These are phyloP conservation scores for Rotaria macrura DNA, from an alignment of 2,888 invertebrate genomes.

Conservation along the genomic window DNA sequence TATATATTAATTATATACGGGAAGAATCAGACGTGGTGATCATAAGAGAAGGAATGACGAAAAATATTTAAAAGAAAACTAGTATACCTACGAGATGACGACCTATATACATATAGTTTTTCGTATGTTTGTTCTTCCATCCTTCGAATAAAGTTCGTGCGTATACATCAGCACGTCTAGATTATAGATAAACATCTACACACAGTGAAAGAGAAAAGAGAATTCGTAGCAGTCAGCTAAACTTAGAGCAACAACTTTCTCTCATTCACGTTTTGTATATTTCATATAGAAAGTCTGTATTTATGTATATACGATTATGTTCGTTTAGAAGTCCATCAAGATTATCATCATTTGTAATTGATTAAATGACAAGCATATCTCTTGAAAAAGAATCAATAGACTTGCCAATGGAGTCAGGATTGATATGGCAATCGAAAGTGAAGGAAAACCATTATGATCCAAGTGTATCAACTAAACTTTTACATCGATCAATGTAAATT, in stretches of 20 bases:
- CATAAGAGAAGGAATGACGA: too few relatives aligned
- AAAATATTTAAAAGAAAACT: too few relatives aligned
- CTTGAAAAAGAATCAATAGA: not conserved
- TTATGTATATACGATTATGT: not conserved
- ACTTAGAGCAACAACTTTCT: not conserved
- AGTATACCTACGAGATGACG: too few relatives aligned
- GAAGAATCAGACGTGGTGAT: too few relatives aligned
- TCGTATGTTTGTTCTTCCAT: too few relatives aligned
- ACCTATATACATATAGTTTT: too few relatives aligned
- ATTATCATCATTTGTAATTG: not conserved
- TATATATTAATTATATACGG: too few relatives aligned
- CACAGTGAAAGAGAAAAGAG: too few relatives aligned
- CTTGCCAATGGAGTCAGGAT: not conserved
- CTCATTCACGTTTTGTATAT: not conserved
- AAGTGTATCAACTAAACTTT: not conserved
- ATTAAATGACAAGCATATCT: not conserved
- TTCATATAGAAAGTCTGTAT: not conserved
- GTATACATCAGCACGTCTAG: too few relatives aligned
- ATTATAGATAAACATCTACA: too few relatives aligned
- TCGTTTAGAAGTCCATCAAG: not conserved
- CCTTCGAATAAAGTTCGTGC: too few relatives aligned
- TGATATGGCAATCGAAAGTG: not conserved
- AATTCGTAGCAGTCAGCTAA: too few relatives aligned
- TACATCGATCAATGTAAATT: not conserved
- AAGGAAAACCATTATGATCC: not conserved